Evolutionary conservation across 1,140 invertebrate species (phyloP), one percentile per base, ranked within the genome.

Genomic region (Microplitis mediator): DNA sequence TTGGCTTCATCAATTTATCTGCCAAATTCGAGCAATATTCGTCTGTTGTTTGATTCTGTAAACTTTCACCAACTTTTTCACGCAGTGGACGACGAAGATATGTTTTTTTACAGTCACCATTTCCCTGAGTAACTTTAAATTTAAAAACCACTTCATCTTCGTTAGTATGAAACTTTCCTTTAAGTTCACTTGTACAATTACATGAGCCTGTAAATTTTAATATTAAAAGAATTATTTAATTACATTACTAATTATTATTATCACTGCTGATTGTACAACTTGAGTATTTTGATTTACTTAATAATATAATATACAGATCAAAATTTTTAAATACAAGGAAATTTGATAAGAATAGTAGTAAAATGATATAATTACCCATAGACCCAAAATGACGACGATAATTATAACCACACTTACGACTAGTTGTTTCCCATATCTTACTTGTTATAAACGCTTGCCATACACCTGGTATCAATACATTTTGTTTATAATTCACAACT

Each of bases 1-100:
- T 64, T 1, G 61, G 23, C n/a, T 36, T 11, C 60, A 76, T 72
- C 11, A 61, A 34, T 32, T 74, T 45, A n/a, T 72, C 50, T 34
- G 66, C 73, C 60, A 39, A 50, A 51, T 60, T 36, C 8, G 62
- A 34, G 39, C 54, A 52, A 35, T 74, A 66, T 6, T n/a, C 11
- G 4, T 23, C 65, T 2, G 51, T 51, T 31, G 45, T 67, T 11
- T 34, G 39, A 4, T 31, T 14, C 4, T 31, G 6, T 11, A 67
- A 45, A 31, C 3, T 23, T 54, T 67, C 50, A n/a, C 65, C 65
- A 31, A 54, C 50, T n/a, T 32, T 23, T n/a, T 11, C 2, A 11
- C 65, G 65, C 9, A 52, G 5, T 9, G 60, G 45, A 13, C 51
- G 3, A 11, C 60, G 60, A 4, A 64, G 13, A 64, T 9, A 54